A percentile compares a stretch with the other conserved stretches of the same genome.
Evolutionary conservation across 2,797 vertebrate species (phyloP).

Genomic region (Knipowitschia caucasica): DNA sequence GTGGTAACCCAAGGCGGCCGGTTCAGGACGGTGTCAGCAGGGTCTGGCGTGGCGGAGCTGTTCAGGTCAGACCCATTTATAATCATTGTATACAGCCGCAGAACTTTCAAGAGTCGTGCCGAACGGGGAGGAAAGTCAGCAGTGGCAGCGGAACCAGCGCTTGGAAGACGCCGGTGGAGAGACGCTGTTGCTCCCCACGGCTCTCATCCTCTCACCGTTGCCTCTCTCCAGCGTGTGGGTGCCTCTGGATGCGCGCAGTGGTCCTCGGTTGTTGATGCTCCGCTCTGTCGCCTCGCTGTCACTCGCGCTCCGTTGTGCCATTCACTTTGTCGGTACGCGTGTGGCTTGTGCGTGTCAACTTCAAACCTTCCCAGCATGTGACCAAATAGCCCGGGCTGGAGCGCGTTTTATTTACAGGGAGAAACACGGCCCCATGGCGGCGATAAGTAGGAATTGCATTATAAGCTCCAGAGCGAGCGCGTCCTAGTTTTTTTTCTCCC

Average conservation of each 20-base stretch:
- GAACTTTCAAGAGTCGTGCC: constrained; percentile 57
- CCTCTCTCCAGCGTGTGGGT: constrained; percentile 12
- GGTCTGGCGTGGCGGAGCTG: constrained; percentile 69
- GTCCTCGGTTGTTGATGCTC: constrained; percentile 37
- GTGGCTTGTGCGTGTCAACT: constrained; percentile 51
- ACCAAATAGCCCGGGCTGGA: constrained; percentile 41
- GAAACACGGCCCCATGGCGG: constrained; percentile 64
- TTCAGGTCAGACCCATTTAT: constrained; percentile 84
- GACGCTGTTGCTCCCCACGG: constrained; percentile 45
- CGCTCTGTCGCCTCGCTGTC: constrained; percentile 44
- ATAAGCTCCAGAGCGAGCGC: not conserved
- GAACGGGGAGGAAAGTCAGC: constrained; percentile 31
- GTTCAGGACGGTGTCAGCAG: constrained; percentile 59
- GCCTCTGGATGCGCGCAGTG: constrained; percentile 3
- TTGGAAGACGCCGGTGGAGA: constrained; percentile 36
- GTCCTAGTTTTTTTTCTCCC: constrained; percentile 30
- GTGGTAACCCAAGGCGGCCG: constrained; percentile 86
- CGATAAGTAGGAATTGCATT: constrained; percentile 32
- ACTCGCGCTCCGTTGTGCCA: constrained; percentile 67
- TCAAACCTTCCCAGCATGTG: constrained; percentile 63
- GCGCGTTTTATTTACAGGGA: constrained; percentile 22
- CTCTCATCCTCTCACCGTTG: constrained; percentile 46
- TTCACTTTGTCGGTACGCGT: constrained; percentile 67
- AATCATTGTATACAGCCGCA: constrained; percentile 75
- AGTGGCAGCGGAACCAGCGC: constrained; percentile 5